Evolutionary conservation across 2,888 invertebrate species (phyloP).

Genomic region (Crematogaster levior): DNA sequence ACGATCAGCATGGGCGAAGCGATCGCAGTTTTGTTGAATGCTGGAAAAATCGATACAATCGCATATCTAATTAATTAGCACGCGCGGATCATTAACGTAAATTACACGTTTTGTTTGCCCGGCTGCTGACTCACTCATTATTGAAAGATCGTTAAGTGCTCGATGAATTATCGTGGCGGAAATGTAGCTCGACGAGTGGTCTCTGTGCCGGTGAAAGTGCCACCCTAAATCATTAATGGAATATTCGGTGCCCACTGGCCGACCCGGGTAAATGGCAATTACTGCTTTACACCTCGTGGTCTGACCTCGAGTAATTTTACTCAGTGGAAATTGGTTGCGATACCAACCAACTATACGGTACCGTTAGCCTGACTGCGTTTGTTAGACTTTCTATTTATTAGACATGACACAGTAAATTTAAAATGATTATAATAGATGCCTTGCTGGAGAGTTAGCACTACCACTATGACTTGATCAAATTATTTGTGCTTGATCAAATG

Average conservation of each 20-base stretch:
- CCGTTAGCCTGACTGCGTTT: constrained; percentile 20
- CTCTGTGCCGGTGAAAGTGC: constrained; percentile 70
- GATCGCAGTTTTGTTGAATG: constrained; percentile 37
- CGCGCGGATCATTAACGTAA: constrained; percentile 69
- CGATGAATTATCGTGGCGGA: constrained; percentile 73
- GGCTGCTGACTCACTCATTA: constrained; percentile 71
- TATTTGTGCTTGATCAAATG: not conserved
- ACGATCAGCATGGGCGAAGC: not conserved
- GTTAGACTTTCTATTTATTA: constrained; percentile 50
- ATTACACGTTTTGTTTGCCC: constrained; percentile 73
- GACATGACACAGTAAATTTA: constrained; percentile 4
- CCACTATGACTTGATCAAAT: not conserved
- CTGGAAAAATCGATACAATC: constrained; percentile 48
- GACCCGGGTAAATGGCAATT: constrained; percentile 74
- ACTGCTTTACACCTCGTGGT: constrained; percentile 74
- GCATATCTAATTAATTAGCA: constrained; percentile 69
- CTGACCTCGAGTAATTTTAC: constrained; percentile 75
- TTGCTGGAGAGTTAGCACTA: no score
- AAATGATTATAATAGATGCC: not conserved
- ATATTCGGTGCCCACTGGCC: constrained; percentile 74
- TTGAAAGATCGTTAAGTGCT: constrained; percentile 75
- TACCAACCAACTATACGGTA: constrained; percentile 62
- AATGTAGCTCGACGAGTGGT: constrained; percentile 70
- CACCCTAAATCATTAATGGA: constrained; percentile 75
- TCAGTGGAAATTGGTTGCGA: constrained; percentile 70